Evolutionary conservation across 1,140 invertebrate genomes (phyloP).

Genomic region (Drosophila insularis): DNA sequence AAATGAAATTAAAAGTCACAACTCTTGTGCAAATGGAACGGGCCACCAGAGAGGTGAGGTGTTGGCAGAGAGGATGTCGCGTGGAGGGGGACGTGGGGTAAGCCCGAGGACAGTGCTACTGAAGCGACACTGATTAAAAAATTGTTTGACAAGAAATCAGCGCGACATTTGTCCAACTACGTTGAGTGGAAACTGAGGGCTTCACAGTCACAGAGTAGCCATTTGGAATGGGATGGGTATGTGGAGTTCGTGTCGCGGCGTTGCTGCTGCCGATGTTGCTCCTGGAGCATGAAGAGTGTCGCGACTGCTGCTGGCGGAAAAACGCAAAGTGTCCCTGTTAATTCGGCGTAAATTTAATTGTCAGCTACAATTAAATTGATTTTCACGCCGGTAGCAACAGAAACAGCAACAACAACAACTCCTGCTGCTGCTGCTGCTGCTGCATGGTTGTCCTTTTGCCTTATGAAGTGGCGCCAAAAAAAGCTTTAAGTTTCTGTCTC

Average conservation of each 20-base stretch:
- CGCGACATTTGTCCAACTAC: conserved; percentile 66
- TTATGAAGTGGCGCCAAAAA: conserved; percentile 61
- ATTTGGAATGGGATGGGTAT: neutral
- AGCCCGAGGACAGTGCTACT: conserved; percentile 50
- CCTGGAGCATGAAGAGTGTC: neutral
- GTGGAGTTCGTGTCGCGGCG: no score
- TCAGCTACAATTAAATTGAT: conserved; percentile 82
- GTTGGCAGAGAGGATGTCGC: neutral
- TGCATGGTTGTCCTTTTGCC: neutral
- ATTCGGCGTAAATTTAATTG: conserved; percentile 81
- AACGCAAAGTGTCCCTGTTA: conserved; percentile 69
- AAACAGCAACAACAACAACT: conserved; percentile 20
- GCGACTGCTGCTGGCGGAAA: conserved; percentile 19
- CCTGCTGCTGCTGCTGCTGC: conserved; percentile 15
- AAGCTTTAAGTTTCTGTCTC: conserved; percentile 47
- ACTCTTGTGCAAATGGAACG: neutral
- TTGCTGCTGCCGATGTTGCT: no score
- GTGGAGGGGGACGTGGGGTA: neutral
- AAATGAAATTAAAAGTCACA: conserved; percentile 68
- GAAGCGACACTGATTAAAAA: conserved; percentile 81
- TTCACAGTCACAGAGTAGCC: neutral
- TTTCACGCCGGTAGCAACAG: conserved; percentile 57
- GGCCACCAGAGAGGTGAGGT: neutral
- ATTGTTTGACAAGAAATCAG: conserved; percentile 81
- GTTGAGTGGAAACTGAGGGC: conserved; percentile 10